These are phyloP conservation scores for Bathynomus jamesi DNA, from an alignment of 1,140 invertebrate genomes.

Conservation along the genomic window DNA sequence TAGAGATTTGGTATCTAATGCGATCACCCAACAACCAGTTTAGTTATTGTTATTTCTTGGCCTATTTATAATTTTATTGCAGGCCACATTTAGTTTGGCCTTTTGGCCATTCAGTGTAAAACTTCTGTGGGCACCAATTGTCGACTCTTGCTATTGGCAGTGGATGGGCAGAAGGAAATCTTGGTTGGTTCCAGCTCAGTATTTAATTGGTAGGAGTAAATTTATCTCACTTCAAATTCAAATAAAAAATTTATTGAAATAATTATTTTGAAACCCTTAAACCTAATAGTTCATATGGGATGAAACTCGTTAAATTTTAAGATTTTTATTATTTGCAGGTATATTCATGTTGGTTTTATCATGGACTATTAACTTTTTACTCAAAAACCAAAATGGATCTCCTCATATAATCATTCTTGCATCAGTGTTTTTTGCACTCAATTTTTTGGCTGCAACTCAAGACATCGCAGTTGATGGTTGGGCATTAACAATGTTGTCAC, in stretches of 20 bases:
- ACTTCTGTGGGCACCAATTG: constrained; percentile 94
- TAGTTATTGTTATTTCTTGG: no score
- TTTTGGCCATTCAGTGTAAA: constrained; percentile 98
- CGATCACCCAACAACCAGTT: no score
- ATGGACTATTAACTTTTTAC: constrained; percentile 59
- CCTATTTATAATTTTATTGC: constrained; percentile 37
- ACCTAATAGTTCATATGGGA: no score
- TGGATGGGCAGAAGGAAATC: constrained; percentile 88
- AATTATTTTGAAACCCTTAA: neutral
- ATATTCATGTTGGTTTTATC: constrained; percentile 78
- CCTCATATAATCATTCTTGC: constrained; percentile 78
- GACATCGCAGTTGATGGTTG: constrained; percentile 99
- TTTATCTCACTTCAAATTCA: neutral
- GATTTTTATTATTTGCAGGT: constrained; percentile 42
- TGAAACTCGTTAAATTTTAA: no score
- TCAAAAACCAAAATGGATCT: constrained; percentile 50
- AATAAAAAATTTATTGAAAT: neutral
- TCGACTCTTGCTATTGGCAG: constrained; percentile 79
- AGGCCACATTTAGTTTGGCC: constrained; percentile 98
- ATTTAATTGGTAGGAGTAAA: constrained; percentile 47
- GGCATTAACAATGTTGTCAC: constrained; percentile 89
- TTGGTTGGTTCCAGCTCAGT: constrained; percentile 91
- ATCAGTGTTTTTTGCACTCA: constrained; percentile 78
- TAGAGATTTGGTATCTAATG: no score
- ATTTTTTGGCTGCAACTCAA: constrained; percentile 96